These are phyloP conservation scores for Alethe diademata DNA, from an alignment of 2,113 vertebrate genomes.

Conservation along the genomic window DNA sequence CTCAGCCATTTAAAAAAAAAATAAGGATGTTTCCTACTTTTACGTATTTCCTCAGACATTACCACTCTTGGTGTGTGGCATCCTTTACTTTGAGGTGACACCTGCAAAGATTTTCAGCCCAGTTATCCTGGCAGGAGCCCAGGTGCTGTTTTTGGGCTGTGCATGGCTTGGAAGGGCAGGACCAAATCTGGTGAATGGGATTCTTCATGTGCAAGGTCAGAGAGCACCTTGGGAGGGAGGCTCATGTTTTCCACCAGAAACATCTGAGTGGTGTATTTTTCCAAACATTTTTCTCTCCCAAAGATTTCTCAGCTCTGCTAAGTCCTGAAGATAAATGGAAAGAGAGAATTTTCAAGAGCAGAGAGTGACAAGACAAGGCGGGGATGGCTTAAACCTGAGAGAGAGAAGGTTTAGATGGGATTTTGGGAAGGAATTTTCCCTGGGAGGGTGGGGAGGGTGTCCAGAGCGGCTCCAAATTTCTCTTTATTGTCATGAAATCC, in stretches of 20 bases:
- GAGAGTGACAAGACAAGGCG: rapidly evolving
- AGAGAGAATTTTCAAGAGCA: not conserved
- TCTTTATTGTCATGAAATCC: too few relatives aligned
- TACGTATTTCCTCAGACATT: not conserved
- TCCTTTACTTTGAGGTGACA: not conserved
- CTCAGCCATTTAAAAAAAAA: not conserved
- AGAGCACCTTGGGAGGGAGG: not conserved
- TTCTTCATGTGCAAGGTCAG: not conserved
- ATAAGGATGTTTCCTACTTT: not conserved
- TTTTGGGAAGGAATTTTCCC: not conserved
- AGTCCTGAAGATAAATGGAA: not conserved
- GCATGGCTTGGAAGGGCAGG: not conserved
- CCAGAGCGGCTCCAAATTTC: too few relatives aligned
- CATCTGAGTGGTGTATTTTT: rapidly evolving
- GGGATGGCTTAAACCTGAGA: not conserved
- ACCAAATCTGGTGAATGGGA: not conserved
- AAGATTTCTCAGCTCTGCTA: not conserved
- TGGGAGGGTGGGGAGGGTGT: rapidly evolving
- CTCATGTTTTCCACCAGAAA: rapidly evolving
- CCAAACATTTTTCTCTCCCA: not conserved
- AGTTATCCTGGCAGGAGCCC: not conserved
- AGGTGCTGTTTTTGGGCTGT: not conserved
- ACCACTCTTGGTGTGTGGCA: not conserved
- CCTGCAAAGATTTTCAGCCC: not conserved
- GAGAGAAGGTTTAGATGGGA: not conserved